These are phyloP conservation scores for Clupea harengus DNA, from an alignment of 2,113 vertebrate genomes.

Conservation along the genomic window DNA sequence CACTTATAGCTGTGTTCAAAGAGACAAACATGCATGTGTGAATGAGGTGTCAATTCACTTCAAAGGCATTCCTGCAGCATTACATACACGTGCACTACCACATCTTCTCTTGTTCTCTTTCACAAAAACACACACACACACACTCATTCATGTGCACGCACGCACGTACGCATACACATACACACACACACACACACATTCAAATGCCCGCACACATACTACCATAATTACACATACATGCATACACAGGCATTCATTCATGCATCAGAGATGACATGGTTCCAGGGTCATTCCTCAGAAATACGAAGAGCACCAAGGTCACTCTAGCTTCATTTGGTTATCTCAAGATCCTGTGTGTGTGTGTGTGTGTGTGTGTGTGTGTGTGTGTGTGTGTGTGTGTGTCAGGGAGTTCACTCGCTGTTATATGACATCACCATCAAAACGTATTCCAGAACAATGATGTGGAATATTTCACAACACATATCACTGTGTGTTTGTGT, in stretches of 20 bases:
- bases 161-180: not conserved
- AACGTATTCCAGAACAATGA: conserved; percentile 7
- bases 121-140: not conserved
- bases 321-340: not conserved
- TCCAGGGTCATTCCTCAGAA: not conserved
- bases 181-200: not conserved
- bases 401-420: not conserved
- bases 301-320: not conserved
- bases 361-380: not conserved
- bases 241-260: not conserved
- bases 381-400: conserved; percentile 19
- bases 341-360: conserved; percentile 1
- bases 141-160: not conserved
- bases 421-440: not conserved
- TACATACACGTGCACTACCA: not conserved
- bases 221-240: not conserved
- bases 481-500: not conserved
- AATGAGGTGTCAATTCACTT: conserved; percentile 1
- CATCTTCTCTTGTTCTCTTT: not conserved
- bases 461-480: not conserved
- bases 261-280: not conserved
- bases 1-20: not conserved
- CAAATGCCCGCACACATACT: not conserved
- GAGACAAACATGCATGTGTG: not conserved
- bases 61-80: not conserved